Base-by-base conservation (phyloP, 2,888 invertebrate genomes). In the Drosophila multiciliata region DNA sequence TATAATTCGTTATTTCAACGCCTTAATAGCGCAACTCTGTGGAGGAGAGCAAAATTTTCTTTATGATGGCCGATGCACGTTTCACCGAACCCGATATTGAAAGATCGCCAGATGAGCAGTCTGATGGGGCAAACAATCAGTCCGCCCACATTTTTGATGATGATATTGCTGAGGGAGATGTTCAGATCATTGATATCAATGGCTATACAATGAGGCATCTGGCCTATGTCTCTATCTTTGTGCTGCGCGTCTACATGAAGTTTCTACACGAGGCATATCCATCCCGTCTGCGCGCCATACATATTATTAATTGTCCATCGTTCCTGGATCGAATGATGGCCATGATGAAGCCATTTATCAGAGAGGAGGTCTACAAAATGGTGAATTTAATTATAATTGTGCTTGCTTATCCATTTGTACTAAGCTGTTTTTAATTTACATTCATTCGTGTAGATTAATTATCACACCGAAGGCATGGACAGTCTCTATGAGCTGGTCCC, bases 231-330 rank as follows among this genome's bases (percentile, higher is more conserved):
- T 95, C 95, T 69, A 92, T 96, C 65, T 93, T 94, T 59, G 92
- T 94, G 0, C 91, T 96, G 1, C 94, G 95, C 48, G 94, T 95
- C 87, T 95, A 96, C 91, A 95, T 96, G 93, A 94, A 94, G 69
- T 96, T 95, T 91, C 91, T 96, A 4, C 96, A 96, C 90, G 96
- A 96, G 82, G 96, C 95, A 20, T 91, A 95, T 91, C 96, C 96
- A 0, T 94, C 95, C 3, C 94, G 95, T 66, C 94, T 96, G 91
- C 94, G 94, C 77, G 95, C 94, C 0, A 95, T 96, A 63, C 96
- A 96, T 89, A 94, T 96, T 1, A 91, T 96, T 59, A 96, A 96
- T 86, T 94, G 94, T 0, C 94, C 94, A 67, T 93, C 95, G 0
- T 94, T 95, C 42, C 90, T 95, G 48, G 95, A 95, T 87, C 95